Conservation (phyloP, 2,113 vertebrate genomes). For the Microtus pennsylvanicus region DNA sequence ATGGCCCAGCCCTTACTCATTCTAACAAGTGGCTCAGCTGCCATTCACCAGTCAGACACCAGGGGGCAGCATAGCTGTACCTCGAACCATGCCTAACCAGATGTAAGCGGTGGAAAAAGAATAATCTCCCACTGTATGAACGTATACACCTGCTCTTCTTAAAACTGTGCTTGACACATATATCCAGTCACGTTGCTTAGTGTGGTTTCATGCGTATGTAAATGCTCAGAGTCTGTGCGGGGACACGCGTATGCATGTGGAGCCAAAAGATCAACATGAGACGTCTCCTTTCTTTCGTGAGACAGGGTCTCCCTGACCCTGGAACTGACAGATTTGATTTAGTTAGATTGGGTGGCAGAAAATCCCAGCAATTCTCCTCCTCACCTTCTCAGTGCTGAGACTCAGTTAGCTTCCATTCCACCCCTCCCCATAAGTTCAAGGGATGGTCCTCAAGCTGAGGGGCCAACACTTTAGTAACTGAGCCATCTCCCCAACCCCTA, state of each 20-base stretch:
- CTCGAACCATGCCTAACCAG: not conserved
- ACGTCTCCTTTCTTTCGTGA: not conserved
- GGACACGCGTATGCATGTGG: not conserved
- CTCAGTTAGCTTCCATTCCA: not conserved
- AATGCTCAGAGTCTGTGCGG: not conserved
- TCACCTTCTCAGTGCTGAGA: not conserved
- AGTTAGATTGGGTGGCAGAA: too few species aligned
- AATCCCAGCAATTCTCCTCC: not conserved
- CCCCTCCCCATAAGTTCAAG: too few species aligned
- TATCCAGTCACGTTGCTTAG: not conserved
- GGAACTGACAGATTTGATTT: not conserved
- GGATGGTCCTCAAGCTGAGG: too few species aligned
- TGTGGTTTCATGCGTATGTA: not conserved
- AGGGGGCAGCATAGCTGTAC: conserved; percentile 44
- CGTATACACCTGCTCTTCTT: not conserved
- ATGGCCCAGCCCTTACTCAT: not conserved
- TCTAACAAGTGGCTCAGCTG: not conserved
- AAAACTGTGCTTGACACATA: not conserved
- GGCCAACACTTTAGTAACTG: not conserved
- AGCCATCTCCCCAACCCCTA: not conserved
- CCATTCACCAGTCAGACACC: conserved; percentile 35
- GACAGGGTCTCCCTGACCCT: not conserved
- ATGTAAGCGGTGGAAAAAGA: not conserved
- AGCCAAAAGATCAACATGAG: not conserved
- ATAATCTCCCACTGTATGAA: not conserved